A percentile compares a stretch with the other conserved stretches of the same genome.
phyloP scores from a whole-genome alignment of 2,797 vertebrate genomes.

The Gouania willdenowi region DNA sequence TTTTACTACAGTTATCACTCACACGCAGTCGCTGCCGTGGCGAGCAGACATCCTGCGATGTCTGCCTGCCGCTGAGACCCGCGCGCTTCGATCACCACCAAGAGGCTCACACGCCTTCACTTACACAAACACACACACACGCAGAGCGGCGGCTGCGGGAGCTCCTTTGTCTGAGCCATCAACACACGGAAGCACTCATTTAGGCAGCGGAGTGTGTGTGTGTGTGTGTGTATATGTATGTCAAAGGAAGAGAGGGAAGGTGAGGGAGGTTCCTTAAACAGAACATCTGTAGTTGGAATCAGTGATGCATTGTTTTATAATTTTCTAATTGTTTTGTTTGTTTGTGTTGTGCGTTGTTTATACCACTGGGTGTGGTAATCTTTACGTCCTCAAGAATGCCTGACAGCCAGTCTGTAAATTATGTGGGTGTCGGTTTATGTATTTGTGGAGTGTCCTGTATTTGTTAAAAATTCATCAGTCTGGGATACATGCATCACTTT shows the following conservation, averaged over 20 bases:
- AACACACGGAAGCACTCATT: constrained; percentile 57
- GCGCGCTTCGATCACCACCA: constrained; percentile 39
- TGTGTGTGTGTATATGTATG: constrained; percentile 4
- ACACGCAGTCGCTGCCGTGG: constrained; percentile 37
- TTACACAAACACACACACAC: constrained; percentile 7
- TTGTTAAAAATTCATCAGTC: constrained; percentile 88
- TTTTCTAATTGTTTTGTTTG: constrained; percentile 14
- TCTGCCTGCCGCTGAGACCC: constrained; percentile 24
- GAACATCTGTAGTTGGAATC: constrained; percentile 18
- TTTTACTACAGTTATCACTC: constrained; percentile 69
- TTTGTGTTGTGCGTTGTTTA: constrained; percentile 12
- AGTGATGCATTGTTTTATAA: constrained; percentile 26
- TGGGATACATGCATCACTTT: constrained; percentile 63
- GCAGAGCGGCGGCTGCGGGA: no score
- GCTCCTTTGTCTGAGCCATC: no score
- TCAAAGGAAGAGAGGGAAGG: constrained; percentile 25
- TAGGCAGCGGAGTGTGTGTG: constrained; percentile 16
- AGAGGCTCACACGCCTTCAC: constrained; percentile 8
- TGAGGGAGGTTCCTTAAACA: constrained; percentile 15
- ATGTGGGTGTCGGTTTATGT: constrained; percentile 7
- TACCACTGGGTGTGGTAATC: neutral
- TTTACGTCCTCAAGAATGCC: neutral
- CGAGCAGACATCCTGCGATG: constrained; percentile 18
- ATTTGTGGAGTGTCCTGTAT: constrained; percentile 2
- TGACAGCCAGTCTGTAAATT: neutral